Conservation (phyloP, 2,797 vertebrate genomes). For the Varecia variegata region DNA sequence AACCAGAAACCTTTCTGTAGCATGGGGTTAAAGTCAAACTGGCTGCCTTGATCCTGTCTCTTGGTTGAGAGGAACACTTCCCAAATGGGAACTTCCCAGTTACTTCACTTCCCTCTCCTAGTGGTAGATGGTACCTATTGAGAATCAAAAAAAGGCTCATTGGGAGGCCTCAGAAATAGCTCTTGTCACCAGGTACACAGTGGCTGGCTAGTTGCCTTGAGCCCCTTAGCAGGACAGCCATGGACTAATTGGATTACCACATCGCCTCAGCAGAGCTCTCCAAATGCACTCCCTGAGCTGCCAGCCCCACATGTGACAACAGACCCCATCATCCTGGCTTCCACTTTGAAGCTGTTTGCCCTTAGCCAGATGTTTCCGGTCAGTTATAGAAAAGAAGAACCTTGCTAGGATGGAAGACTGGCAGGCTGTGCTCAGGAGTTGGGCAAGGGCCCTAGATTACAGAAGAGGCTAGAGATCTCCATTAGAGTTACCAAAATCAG, state of each 20-base stretch:
- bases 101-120: slow-evolving; percentile 10
- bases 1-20: slow-evolving; percentile 43
- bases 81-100: slow-evolving; percentile 30
- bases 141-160: slow-evolving; percentile 54
- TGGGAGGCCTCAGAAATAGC: slow-evolving; percentile 41
- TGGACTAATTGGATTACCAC: neutral
- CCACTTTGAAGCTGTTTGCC: neutral
- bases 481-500: slow-evolving; percentile 26
- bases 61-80: slow-evolving; percentile 5
- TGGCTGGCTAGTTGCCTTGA: neutral
- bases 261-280: slow-evolving; percentile 40
- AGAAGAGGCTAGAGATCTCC: slow-evolving; percentile 40
- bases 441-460: slow-evolving; percentile 30
- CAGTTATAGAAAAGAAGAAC: slow-evolving; percentile 39
- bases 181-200: slow-evolving; percentile 4
- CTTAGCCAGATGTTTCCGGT: slow-evolving; percentile 41
- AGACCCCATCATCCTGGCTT: slow-evolving; percentile 16
- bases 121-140: slow-evolving; percentile 35
- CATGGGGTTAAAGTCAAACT: neutral
- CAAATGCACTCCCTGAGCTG: neutral
- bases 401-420: neutral
- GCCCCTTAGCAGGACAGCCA: slow-evolving; percentile 21
- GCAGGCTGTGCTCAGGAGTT: neutral
- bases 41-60: neutral
- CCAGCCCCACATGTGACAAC: neutral